Conservation (phyloP, 1,140 invertebrate species). For the Zaprionus nigranus region DNA sequence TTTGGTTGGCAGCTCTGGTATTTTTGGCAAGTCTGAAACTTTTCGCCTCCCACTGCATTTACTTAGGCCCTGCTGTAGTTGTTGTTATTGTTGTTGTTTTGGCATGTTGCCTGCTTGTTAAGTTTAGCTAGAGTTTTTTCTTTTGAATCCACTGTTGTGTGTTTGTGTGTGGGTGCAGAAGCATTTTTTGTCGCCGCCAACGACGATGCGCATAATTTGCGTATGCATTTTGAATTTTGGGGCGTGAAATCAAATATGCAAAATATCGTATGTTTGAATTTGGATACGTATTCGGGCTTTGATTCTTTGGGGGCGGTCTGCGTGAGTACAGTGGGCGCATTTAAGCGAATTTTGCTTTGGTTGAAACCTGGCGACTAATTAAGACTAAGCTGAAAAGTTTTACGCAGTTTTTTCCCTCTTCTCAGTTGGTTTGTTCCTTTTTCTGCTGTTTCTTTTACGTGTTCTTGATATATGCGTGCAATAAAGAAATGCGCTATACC, state of each 20-base stretch:
- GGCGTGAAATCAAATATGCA: slow-evolving; percentile 80
- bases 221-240: slow-evolving; percentile 75
- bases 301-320: slow-evolving; percentile 1
- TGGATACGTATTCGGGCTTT: slow-evolving; percentile 42
- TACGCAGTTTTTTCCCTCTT: slow-evolving; percentile 18
- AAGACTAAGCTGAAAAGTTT: slow-evolving; percentile 76
- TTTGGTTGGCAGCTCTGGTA: slow-evolving; percentile 43
- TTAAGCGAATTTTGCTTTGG: slow-evolving; percentile 20
- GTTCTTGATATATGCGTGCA: slow-evolving; percentile 51
- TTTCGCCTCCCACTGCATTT: slow-evolving; percentile 47
- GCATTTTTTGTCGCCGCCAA: slow-evolving; percentile 33
- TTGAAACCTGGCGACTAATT: slow-evolving; percentile 54
- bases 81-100: slow-evolving; percentile 43
- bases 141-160: slow-evolving; percentile 24
- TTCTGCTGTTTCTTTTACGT: background rate
- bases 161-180: slow-evolving; percentile 62
- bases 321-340: slow-evolving; percentile 13
- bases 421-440: slow-evolving; percentile 1
- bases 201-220: slow-evolving; percentile 79
- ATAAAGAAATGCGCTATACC: slow-evolving; percentile 63
- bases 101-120: slow-evolving; percentile 67
- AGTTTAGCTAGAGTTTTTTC: slow-evolving; percentile 52
- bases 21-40: slow-evolving; percentile 66
- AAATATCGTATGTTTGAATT: slow-evolving; percentile 66
- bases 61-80: slow-evolving; percentile 26